phyloP scores from a whole-genome alignment of 2,113 vertebrate species.

The Cettia cetti region DNA sequence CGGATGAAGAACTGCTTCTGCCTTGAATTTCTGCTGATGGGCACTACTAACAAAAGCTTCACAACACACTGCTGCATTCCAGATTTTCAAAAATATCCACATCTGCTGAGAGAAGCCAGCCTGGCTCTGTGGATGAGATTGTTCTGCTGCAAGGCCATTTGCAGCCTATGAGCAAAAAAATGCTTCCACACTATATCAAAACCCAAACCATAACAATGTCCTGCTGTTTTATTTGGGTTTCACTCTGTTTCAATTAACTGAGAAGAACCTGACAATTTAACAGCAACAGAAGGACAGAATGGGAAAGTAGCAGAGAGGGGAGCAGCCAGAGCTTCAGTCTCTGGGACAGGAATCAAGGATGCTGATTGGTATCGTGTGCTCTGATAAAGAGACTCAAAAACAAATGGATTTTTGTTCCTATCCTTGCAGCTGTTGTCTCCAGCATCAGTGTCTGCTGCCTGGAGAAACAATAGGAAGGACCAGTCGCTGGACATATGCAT shows the following conservation, averaged over 20 bases:
- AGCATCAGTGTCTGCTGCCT: not conserved
- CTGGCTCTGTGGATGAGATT: not conserved
- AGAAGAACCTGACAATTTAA: not conserved
- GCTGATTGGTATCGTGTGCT: not conserved
- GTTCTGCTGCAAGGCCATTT: not conserved
- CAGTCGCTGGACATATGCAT: not conserved
- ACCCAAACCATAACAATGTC: rapidly evolving
- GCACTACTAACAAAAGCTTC: not conserved
- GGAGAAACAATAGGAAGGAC: not conserved
- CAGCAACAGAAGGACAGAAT: not conserved
- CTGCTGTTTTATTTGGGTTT: not conserved
- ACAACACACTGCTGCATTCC: not conserved
- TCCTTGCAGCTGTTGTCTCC: not conserved
- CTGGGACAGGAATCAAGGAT: not conserved
- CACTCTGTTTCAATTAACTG: not conserved
- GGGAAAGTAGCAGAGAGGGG: not conserved
- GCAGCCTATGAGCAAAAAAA: not conserved
- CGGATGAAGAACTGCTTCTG: not conserved
- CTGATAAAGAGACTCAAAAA: not conserved
- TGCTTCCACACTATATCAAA: not conserved
- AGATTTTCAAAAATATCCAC: not conserved
- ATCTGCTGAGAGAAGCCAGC: not conserved
- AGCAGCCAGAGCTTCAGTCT: not conserved
- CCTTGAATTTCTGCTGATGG: not conserved
- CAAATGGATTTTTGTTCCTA: not conserved